Percentiles rank a stretch among this genome's conserved stretches.
Conservation (phyloP, 2,113 vertebrate species). For the Numenius arquata region DNA sequence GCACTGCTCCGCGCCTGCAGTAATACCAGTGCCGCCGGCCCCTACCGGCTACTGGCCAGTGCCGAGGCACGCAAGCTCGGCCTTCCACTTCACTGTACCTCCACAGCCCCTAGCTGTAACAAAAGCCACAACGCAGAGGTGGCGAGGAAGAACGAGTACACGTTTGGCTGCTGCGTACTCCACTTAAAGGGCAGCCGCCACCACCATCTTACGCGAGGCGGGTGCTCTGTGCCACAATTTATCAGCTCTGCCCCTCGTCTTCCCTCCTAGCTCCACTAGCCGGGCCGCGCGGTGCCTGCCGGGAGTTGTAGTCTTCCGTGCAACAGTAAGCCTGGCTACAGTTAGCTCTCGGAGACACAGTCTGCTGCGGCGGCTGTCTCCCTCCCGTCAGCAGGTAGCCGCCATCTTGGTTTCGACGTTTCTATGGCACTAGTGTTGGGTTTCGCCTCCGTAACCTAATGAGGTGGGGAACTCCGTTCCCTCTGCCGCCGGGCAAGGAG, state of each 20-base stretch:
- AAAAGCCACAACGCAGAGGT: neutral
- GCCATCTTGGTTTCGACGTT: neutral
- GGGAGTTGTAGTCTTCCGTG: conserved; percentile 5
- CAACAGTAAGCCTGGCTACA: neutral
- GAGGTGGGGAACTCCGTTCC: neutral
- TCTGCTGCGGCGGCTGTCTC: neutral
- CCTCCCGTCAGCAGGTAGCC: neutral
- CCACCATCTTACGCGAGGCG: neutral
- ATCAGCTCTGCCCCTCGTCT: neutral
- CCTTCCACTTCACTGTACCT: neutral
- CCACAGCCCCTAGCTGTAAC: neutral
- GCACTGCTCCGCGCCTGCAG: neutral
- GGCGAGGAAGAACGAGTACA: neutral
- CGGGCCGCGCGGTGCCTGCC: neutral
- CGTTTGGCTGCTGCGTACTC: neutral
- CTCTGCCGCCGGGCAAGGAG: neutral
- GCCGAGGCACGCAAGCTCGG: neutral
- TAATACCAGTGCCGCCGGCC: neutral
- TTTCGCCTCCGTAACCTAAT: neutral
- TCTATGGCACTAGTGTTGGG: neutral
- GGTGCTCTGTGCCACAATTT: neutral
- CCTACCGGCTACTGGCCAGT: neutral
- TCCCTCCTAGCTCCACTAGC: neutral
- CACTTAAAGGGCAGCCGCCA: neutral
- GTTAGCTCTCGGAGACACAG: neutral